A percentile compares a stretch with the other conserved stretches of the same genome.
Conservation (phyloP, 2,888 invertebrate species). For the Alsophila aescularia region DNA sequence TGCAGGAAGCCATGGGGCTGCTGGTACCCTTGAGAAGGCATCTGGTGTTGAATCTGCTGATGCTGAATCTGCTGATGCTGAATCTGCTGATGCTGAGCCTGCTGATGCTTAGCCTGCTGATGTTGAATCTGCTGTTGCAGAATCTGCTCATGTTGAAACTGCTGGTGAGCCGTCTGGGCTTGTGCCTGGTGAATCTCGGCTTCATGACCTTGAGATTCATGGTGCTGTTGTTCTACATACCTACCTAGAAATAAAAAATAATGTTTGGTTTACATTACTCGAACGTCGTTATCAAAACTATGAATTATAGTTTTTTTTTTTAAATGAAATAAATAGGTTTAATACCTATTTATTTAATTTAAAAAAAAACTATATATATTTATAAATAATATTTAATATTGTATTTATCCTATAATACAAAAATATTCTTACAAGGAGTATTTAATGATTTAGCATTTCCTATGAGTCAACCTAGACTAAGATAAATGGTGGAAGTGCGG, state of each 20-base stretch:
- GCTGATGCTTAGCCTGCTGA: slow-evolving; percentile 10
- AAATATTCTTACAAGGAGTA: no score
- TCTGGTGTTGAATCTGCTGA: slow-evolving; percentile 6
- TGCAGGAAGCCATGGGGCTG: slow-evolving; percentile 5
- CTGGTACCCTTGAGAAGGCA: slow-evolving; percentile 12
- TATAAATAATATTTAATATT: no score
- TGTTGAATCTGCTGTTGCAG: slow-evolving; percentile 6
- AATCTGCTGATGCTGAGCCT: not conserved
- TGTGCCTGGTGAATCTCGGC: slow-evolving; percentile 9
- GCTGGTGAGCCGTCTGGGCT: slow-evolving; percentile 6
- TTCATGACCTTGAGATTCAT: slow-evolving; percentile 17
- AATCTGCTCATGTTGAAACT: not conserved
- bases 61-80: slow-evolving; percentile 4
- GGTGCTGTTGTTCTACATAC: slow-evolving; percentile 45
- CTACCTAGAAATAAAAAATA: slow-evolving; percentile 42
- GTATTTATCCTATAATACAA: no score
- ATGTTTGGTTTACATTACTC: no score
- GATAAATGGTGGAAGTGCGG: no score
- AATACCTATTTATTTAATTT: no score
- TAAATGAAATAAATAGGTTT: no score
- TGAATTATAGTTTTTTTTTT: no score
- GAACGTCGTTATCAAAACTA: no score
- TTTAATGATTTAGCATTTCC: no score
- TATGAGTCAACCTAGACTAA: no score
- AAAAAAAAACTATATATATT: no score